Base-by-base conservation (phyloP, 2,113 vertebrate genomes). In the Struthio camelus region DNA sequence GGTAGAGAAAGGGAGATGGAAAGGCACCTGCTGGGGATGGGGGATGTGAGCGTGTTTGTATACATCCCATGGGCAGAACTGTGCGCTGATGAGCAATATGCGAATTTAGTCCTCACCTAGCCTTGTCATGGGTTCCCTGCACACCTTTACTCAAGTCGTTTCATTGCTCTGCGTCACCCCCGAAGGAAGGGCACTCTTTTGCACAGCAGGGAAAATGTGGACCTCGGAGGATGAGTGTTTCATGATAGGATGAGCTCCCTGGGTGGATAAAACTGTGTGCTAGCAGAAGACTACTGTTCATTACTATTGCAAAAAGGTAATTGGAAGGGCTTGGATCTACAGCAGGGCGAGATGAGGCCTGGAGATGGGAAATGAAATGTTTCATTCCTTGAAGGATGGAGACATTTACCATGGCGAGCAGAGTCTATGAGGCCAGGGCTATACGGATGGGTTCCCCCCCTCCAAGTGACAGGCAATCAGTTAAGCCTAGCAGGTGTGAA, bases 401-500 rank as follows among this genome's bases (percentile, higher is more conserved):
- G 85, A 79, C 14, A 20, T 73, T 95, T 77, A 56, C 59, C 40
- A 72, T 12, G 85, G 81, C 0, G 12, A 90, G 75, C 75, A 28
- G 65, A 89, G 54, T 64, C 69, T 48, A 73, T 65, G 85, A 70
- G 86, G 75, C 67, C 87, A 48, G 81, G 72, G 67, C 67, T 56
- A 1, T 3, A 32, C 0, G 4, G 90, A 73, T 25, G 50, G 88
- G 6, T 11, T 56, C 70, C 67, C 67, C 54, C 40, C 59, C 54
- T 79, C 59, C 78, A 42, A 3, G n/a, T 6, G 44, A 88, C 32
- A 73, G 96, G 96, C 78, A 82, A 95, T 90, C 92, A 87, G 80
- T 95, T 90, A 87, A 95, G 89, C 40, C 80, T 23, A 81, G 86
- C 96, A 97, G 96, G 97, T 97, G 94, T 95, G 93, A 95, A 93